Conservation (phyloP, 2,113 vertebrate species). For the Aix galericulata region DNA sequence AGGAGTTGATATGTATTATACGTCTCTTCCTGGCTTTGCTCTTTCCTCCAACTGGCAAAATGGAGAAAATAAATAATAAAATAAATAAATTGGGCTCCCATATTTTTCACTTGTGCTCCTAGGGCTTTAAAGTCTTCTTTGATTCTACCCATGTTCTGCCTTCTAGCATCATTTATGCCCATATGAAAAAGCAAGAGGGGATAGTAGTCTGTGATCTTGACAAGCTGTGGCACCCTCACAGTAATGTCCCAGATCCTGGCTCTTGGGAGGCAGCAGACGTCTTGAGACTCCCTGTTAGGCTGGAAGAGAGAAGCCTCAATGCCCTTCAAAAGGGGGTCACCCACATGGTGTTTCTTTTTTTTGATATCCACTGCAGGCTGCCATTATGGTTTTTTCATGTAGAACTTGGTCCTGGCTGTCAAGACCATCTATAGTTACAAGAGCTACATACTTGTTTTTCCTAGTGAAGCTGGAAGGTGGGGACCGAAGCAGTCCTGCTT, state of each 20-base stretch:
- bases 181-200: no score
- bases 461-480: no score
- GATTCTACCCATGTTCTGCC: neutral
- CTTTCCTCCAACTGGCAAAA: neutral
- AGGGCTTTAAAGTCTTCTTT: neutral
- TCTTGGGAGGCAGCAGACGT: neutral
- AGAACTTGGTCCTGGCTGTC: no score
- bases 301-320: accelerated
- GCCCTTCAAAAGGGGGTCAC: neutral
- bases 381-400: no score
- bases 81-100: neutral
- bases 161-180: no score
- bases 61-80: neutral
- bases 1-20: neutral
- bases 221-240: neutral
- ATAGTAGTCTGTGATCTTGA: neutral
- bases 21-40: neutral
- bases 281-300: neutral
- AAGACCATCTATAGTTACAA: no score
- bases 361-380: no score
- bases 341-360: accelerated
- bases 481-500: no score
- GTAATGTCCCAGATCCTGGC: neutral
- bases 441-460: no score
- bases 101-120: neutral